A percentile compares a stretch with the other conserved stretches of the same genome.
Evolutionary conservation across 2,113 vertebrate genomes (phyloP).

Genomic region (Todiramphus saurophagus): DNA sequence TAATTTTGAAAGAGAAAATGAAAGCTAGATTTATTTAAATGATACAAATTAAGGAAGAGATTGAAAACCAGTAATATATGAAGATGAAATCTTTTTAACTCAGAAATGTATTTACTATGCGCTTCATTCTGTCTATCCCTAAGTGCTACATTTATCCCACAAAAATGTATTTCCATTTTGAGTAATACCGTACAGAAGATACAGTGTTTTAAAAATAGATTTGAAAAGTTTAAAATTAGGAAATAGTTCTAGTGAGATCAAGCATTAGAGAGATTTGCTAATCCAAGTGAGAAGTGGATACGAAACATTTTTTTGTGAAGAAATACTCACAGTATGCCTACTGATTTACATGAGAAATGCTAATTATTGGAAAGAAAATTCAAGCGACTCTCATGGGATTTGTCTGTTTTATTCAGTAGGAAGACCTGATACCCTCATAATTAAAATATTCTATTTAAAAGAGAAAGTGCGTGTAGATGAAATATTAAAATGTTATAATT

Average conservation of each 20-base stretch:
- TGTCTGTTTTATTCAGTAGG: neutral
- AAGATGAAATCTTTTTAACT: neutral
- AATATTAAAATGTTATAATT: neutral
- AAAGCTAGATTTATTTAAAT: constrained; percentile 43
- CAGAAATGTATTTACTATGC: neutral
- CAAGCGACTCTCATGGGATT: neutral
- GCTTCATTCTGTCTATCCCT: neutral
- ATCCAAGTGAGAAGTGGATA: neutral
- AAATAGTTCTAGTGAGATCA: neutral
- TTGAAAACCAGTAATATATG: neutral
- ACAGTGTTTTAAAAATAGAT: neutral
- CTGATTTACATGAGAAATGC: neutral
- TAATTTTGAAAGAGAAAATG: constrained; percentile 19
- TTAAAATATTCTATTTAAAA: neutral
- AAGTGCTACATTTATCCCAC: neutral
- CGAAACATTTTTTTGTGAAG: neutral
- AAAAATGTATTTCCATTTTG: neutral
- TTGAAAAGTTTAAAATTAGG: neutral
- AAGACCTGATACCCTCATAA: neutral
- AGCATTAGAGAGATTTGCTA: neutral
- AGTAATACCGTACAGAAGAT: neutral
- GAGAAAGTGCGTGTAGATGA: neutral
- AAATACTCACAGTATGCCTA: neutral
- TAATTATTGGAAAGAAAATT: neutral
- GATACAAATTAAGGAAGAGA: neutral